Evolutionary conservation across 2,888 invertebrate genomes (phyloP).

Genomic region (Drosophila picticornis): DNA sequence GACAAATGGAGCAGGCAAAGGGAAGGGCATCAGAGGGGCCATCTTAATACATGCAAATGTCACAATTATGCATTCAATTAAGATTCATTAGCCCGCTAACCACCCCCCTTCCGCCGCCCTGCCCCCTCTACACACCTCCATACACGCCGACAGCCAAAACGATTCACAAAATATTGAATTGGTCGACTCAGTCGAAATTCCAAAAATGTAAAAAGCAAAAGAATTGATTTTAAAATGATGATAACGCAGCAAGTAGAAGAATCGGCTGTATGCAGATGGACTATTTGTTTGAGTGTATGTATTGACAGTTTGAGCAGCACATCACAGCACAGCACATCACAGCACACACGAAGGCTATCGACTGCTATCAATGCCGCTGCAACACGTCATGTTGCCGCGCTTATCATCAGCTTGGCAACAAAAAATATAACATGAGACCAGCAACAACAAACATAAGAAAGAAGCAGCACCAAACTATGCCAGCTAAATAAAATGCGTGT

Average conservation of each 20-base stretch:
- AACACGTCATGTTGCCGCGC: constrained; percentile 60
- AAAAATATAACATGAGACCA: constrained; percentile 39
- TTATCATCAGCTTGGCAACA: constrained; percentile 76
- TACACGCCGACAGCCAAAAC: no score
- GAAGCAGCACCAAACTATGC: constrained; percentile 64
- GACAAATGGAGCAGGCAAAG: constrained; percentile 8
- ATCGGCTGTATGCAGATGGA: not conserved
- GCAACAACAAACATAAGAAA: constrained; percentile 36
- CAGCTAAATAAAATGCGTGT: constrained; percentile 32
- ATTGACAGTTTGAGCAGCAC: constrained; percentile 44
- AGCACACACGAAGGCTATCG: constrained; percentile 10
- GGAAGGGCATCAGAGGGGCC: not conserved
- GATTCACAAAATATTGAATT: not conserved
- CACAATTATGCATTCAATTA: constrained; percentile 69
- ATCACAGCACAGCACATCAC: constrained; percentile 12
- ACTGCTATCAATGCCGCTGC: constrained; percentile 42
- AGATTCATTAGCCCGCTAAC: constrained; percentile 57
- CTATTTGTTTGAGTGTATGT: constrained; percentile 10
- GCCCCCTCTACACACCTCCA: not conserved
- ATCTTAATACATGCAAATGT: constrained; percentile 73
- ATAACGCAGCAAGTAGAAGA: not conserved
- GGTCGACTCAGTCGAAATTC: not conserved
- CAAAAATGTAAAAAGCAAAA: not conserved
- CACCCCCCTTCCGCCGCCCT: not conserved
- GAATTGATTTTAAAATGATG: not conserved